phyloP scores from a whole-genome alignment of 1,140 invertebrate genomes.

The Aporrectodea caliginosa region DNA sequence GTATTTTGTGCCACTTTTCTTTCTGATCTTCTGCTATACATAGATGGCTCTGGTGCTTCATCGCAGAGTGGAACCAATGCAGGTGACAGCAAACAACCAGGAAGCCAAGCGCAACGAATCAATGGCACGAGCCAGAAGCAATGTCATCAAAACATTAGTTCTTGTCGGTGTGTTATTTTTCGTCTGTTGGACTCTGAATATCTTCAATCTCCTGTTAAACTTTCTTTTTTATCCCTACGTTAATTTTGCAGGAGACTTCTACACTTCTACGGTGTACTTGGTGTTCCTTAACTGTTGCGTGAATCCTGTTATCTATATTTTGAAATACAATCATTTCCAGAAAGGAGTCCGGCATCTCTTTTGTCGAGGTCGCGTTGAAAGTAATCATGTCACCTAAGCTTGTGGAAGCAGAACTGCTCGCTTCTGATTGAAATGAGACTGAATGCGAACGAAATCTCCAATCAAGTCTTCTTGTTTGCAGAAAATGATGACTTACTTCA shows the following conservation, averaged over 20 bases:
- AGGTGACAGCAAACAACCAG: not conserved
- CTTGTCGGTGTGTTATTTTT: conserved; percentile 8
- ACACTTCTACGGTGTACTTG: conserved; percentile 19
- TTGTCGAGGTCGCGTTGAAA: not conserved
- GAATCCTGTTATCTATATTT: conserved; percentile 23
- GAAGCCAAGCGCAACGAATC: not conserved
- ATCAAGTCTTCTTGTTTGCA: too few species aligned
- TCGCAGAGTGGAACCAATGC: not conserved
- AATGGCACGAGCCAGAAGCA: conserved; percentile 15
- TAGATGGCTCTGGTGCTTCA: conserved; percentile 16
- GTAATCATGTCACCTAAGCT: too few species aligned
- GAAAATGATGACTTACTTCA: too few species aligned
- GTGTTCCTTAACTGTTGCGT: conserved; percentile 30
- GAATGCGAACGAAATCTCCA: too few species aligned
- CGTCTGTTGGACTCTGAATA: conserved; percentile 23
- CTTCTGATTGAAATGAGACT: too few species aligned
- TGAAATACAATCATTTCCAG: conserved; percentile 22
- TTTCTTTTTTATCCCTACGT: not conserved
- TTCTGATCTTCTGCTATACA: conserved; percentile 18
- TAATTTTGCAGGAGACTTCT: conserved; percentile 21
- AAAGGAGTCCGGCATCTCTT: not conserved
- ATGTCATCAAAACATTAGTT: conserved; percentile 23
- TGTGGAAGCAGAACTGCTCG: too few species aligned
- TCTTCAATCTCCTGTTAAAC: conserved; percentile 19
- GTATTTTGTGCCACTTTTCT: conserved; percentile 13